A percentile compares a stretch with the other conserved stretches of the same genome.
Evolutionary conservation across 1,140 invertebrate species (phyloP).

Genomic region (Meloidogyne chitwoodi): DNA sequence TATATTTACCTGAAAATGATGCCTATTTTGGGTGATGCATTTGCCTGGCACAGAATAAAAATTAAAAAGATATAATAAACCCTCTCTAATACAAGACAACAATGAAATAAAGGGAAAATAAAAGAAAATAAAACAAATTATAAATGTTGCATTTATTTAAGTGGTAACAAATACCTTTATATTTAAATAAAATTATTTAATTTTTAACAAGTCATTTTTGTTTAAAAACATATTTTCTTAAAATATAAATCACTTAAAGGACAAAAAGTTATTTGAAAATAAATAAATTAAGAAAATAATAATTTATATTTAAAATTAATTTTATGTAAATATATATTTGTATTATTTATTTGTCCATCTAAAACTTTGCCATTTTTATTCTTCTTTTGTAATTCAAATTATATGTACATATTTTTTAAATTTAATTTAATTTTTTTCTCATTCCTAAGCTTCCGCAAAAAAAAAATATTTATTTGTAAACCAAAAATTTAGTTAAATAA

Average conservation of each 20-base stretch:
- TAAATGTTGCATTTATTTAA: not conserved
- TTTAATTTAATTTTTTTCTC: not conserved
- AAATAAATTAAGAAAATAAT: too few relatives aligned
- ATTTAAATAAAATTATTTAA: too few relatives aligned
- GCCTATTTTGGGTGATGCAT: not conserved
- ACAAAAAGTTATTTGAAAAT: too few relatives aligned
- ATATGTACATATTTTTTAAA: not conserved
- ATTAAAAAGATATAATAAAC: not conserved
- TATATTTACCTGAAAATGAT: not conserved
- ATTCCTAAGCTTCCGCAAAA: conserved; percentile 1
- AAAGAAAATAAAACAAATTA: not conserved
- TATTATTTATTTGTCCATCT: not conserved
- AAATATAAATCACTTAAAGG: too few relatives aligned
- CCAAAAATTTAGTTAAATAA: not conserved
- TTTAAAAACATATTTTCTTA: too few relatives aligned
- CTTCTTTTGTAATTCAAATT: not conserved
- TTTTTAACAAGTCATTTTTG: too few relatives aligned
- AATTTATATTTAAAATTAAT: too few relatives aligned
- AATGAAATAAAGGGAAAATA: not conserved
- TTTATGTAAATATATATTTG: not conserved
- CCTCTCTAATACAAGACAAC: not conserved
- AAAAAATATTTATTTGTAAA: not conserved
- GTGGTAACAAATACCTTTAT: too few relatives aligned
- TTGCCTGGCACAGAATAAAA: not conserved
- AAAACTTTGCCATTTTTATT: not conserved